Percentiles rank a stretch among this genome's conserved stretches.
Conservation (phyloP, 2,888 invertebrate genomes). For the Trichogramma dendrolimi region DNA sequence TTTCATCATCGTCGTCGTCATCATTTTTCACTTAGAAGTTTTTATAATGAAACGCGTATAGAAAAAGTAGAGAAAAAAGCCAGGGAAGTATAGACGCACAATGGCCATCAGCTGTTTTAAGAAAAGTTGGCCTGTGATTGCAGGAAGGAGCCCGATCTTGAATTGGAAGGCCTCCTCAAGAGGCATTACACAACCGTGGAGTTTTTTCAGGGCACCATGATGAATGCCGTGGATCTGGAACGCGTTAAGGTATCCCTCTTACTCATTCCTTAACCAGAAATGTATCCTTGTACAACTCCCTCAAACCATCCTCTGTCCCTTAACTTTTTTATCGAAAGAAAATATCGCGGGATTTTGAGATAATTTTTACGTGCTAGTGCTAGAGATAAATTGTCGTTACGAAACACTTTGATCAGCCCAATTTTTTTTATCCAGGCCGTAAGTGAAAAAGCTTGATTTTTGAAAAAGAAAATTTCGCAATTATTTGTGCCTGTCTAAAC, state of each 20-base stretch:
- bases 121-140: slow-evolving; percentile 53
- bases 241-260: slow-evolving; percentile 88
- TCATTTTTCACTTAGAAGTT: not conserved
- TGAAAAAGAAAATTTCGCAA: too few species aligned
- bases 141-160: slow-evolving; percentile 99
- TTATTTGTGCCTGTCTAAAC: too few species aligned
- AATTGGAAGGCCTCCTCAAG: slow-evolving; percentile 99
- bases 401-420: too few species aligned
- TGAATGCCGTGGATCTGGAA: slow-evolving; percentile 99
- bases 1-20: too few species aligned
- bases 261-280: not conserved
- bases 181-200: slow-evolving; percentile 99
- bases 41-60: not conserved
- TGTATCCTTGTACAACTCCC: too few species aligned
- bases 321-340: too few species aligned
- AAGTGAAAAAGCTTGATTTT: too few species aligned
- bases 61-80: slow-evolving; percentile 11
- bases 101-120: slow-evolving; percentile 43
- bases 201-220: slow-evolving; percentile 99
- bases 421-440: too few species aligned
- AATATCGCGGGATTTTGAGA: too few species aligned
- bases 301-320: too few species aligned
- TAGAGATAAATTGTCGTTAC: too few species aligned
- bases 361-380: too few species aligned
- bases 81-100: slow-evolving; percentile 20